These are phyloP conservation scores for Corythoichthys intestinalis DNA, from an alignment of 2,113 vertebrate genomes.

Conservation along the genomic window DNA sequence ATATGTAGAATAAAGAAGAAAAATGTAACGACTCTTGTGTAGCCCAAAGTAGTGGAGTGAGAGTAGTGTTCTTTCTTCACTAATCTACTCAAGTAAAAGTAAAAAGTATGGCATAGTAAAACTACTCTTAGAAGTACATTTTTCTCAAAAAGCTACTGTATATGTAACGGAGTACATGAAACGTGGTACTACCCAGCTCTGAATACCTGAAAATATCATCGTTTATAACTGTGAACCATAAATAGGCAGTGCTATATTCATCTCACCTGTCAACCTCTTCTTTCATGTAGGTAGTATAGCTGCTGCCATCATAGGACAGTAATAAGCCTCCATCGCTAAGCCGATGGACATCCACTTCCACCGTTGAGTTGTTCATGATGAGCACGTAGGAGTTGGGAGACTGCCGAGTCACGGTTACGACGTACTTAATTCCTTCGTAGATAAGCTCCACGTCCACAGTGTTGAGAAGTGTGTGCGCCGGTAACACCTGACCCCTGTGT, in stretches of 20 bases:
- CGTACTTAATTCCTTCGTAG: slow-evolving; percentile 92
- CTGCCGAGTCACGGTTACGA: slow-evolving; percentile 93
- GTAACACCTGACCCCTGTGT: slow-evolving; percentile 89
- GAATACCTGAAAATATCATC: neutral
- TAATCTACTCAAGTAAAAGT: too few relatives aligned
- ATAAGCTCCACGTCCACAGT: slow-evolving; percentile 95
- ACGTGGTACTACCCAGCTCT: too few relatives aligned
- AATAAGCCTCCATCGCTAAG: slow-evolving; percentile 93
- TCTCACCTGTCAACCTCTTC: slow-evolving; percentile 93
- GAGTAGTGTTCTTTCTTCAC: too few relatives aligned
- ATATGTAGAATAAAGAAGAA: too few relatives aligned
- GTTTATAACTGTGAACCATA: neutral
- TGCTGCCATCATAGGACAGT: slow-evolving; percentile 94
- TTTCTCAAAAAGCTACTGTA: too few relatives aligned
- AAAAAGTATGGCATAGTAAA: too few relatives aligned
- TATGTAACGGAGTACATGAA: too few relatives aligned
- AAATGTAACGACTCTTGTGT: too few relatives aligned
- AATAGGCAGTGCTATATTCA: neutral
- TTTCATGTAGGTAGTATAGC: slow-evolving; percentile 99
- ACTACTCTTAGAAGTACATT: too few relatives aligned
- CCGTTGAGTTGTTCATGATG: slow-evolving; percentile 89
- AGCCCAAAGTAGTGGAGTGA: too few relatives aligned
- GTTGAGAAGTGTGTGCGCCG: slow-evolving; percentile 93
- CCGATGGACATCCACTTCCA: slow-evolving; percentile 92
- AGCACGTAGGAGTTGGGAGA: slow-evolving; percentile 97